Conservation (phyloP, 2,797 vertebrate genomes). For the Myotis pilosus region DNA sequence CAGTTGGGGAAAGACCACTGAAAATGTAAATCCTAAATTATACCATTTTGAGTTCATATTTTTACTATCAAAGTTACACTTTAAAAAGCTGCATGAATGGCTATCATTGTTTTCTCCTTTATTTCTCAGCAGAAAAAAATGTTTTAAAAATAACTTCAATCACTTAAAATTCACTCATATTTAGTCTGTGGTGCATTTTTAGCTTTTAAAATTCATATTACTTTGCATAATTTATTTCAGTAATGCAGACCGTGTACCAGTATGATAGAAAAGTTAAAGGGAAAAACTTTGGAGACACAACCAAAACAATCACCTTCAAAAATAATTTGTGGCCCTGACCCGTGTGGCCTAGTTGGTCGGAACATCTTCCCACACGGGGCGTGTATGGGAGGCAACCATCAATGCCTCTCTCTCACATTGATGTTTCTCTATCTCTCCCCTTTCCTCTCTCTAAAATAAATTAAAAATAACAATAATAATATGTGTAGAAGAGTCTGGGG, state of each 20-base stretch:
- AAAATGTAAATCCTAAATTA: slow-evolving; percentile 2
- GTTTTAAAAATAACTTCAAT: not conserved
- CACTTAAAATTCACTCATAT: not conserved
- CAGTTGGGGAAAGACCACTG: not conserved
- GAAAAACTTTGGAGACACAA: not conserved
- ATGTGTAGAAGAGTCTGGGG: not conserved
- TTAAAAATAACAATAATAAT: not conserved
- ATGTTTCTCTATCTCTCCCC: not conserved
- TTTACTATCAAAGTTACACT: slow-evolving; percentile 14
- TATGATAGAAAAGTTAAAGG: not conserved
- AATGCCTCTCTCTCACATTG: not conserved
- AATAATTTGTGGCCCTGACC: not conserved
- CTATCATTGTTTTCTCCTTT: not conserved
- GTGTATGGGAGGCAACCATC: not conserved
- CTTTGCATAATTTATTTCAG: not conserved
- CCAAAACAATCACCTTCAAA: not conserved
- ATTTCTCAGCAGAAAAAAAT: not conserved
- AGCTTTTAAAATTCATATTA: not conserved
- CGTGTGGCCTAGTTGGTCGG: not conserved
- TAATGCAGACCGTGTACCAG: not conserved
- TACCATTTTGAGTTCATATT: not conserved
- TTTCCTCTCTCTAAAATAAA: not conserved
- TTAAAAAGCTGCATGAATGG: not conserved
- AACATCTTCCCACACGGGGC: not conserved
- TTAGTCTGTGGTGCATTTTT: not conserved